Conservation (phyloP, 2,797 vertebrate species). For the Steatocranus sp. region DNA sequence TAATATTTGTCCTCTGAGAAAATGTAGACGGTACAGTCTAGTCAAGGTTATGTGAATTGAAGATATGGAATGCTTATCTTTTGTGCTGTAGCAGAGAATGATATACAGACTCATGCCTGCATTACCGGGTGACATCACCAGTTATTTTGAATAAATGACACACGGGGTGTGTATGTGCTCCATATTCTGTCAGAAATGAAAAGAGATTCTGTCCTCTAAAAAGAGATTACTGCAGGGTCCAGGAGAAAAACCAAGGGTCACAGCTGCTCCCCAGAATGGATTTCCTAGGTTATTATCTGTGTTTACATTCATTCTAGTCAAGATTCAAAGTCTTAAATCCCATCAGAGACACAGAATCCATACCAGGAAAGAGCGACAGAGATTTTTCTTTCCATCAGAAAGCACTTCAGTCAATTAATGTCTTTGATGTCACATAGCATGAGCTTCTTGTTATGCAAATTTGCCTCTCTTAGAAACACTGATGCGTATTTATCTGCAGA, state of each 20-base stretch:
- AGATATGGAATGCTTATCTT: slow-evolving; percentile 3
- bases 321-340: slow-evolving; percentile 20
- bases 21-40: background rate
- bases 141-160: slow-evolving; percentile 19
- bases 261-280: slow-evolving; percentile 19
- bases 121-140: slow-evolving; percentile 11
- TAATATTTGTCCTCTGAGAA: background rate
- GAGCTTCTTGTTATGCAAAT: slow-evolving; percentile 40
- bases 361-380: background rate
- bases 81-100: background rate
- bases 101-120: background rate
- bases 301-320: slow-evolving; percentile 27
- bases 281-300: slow-evolving; percentile 36
- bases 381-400: background rate
- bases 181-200: background rate
- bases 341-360: background rate
- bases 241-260: slow-evolving; percentile 29
- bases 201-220: slow-evolving; percentile 17
- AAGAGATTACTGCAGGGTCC: slow-evolving; percentile 30
- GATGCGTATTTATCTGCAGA: slow-evolving; percentile 2
- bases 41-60: slow-evolving; percentile 7
- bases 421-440: slow-evolving; percentile 36
- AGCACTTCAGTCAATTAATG: slow-evolving; percentile 17
- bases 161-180: background rate
- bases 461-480: background rate